These are phyloP conservation scores for Dicentrarchus labrax DNA, from an alignment of 2,113 vertebrate species.

Conservation along the genomic window DNA sequence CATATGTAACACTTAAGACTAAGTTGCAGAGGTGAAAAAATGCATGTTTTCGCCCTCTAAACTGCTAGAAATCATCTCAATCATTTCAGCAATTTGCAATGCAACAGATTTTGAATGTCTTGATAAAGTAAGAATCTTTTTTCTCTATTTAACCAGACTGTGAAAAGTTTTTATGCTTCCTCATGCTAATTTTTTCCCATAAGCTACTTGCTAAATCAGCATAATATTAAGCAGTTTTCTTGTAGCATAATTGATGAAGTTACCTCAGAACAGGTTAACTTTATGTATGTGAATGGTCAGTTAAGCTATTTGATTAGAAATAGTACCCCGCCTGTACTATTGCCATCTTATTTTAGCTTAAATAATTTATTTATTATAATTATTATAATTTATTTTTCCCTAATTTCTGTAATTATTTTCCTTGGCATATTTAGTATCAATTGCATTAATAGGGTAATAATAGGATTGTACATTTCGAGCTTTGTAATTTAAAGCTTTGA, in stretches of 20 bases:
- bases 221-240: not conserved
- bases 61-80: not conserved
- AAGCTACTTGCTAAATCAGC: not conserved
- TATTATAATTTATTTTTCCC: constrained; percentile 12
- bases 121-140: not conserved
- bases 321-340: not conserved
- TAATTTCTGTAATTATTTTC: not conserved
- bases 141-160: constrained; percentile 17
- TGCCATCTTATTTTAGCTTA: constrained; percentile 17
- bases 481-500: constrained; percentile 8
- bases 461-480: not conserved
- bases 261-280: constrained; percentile 19
- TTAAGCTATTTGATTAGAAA: constrained; percentile 19
- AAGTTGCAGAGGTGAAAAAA: constrained; percentile 13
- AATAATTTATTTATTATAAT: constrained; percentile 17
- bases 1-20: not conserved
- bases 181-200: not conserved
- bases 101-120: constrained; percentile 37
- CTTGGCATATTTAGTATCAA: not conserved
- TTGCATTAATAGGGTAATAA: not conserved
- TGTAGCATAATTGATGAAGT: constrained; percentile 26
- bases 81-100: constrained; percentile 38
- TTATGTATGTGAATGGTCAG: constrained; percentile 9
- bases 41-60: not conserved
- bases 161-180: constrained; percentile 32